Evolutionary conservation across 2,113 vertebrate species (phyloP).

Genomic region (Butastur rufipennis): DNA sequence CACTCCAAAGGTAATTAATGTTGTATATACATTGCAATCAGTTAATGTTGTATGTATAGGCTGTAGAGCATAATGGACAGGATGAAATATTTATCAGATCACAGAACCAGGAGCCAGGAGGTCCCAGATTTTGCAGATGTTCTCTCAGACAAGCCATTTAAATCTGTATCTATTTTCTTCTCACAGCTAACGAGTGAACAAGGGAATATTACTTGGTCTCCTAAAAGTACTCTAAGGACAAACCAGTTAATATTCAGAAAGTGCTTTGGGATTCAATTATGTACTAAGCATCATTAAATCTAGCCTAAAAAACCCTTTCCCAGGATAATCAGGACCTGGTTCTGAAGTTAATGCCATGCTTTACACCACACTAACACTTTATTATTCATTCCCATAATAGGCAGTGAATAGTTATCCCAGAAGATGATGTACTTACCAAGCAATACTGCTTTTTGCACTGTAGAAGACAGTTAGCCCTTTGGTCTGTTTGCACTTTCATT

Average conservation of each 20-base stretch:
- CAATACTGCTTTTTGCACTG: slow-evolving; percentile 64
- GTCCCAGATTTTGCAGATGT: slow-evolving; percentile 17
- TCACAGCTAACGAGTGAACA: not conserved
- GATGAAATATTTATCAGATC: slow-evolving; percentile 31
- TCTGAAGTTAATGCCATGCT: slow-evolving; percentile 17
- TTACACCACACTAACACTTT: slow-evolving; percentile 15
- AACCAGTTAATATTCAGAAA: slow-evolving; percentile 54
- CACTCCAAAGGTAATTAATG: not conserved
- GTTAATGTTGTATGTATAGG: not conserved
- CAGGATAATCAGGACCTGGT: slow-evolving; percentile 14
- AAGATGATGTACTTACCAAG: slow-evolving; percentile 60
- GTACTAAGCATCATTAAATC: slow-evolving; percentile 48
- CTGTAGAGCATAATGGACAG: not conserved
- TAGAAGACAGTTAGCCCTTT: slow-evolving; percentile 43
- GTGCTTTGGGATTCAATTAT: slow-evolving; percentile 51
- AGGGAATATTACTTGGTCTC: slow-evolving; percentile 39
- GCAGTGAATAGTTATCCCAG: not conserved
- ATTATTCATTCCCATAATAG: not conserved
- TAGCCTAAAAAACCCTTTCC: slow-evolving; percentile 24
- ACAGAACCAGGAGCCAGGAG: not conserved
- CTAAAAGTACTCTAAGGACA: slow-evolving; percentile 53
- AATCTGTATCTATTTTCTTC: slow-evolving; percentile 25
- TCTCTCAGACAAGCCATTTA: slow-evolving; percentile 17
- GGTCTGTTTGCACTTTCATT: slow-evolving; percentile 53
- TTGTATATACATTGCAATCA: not conserved